phyloP scores from a whole-genome alignment of 1,140 invertebrate genomes.

The Drosophila lacertosa region DNA sequence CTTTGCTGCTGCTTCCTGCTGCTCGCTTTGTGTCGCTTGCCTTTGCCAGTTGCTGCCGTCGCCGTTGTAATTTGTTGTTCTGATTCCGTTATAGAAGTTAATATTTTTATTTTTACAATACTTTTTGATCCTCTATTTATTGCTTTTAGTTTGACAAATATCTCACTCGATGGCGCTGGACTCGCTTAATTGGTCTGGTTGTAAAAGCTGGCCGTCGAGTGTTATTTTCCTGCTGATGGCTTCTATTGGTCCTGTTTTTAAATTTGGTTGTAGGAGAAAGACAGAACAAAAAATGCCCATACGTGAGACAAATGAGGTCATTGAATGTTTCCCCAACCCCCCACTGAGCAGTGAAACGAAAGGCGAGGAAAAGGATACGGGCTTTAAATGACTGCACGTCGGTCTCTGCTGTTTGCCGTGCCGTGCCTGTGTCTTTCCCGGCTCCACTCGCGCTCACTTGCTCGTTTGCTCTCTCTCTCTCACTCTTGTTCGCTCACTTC shows the following conservation, averaged over 20 bases:
- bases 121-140: conserved; percentile 17
- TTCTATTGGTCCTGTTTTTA: conserved; percentile 46
- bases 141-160: conserved; percentile 34
- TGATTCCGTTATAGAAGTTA: conserved; percentile 26
- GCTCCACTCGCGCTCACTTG: conserved; percentile 27
- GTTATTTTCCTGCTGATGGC: conserved; percentile 38
- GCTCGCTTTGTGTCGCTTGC: conserved; percentile 25
- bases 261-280: conserved; percentile 20
- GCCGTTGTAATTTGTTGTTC: conserved; percentile 28
- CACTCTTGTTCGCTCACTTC: conserved; percentile 31
- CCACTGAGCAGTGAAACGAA: conserved; percentile 34
- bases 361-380: conserved; percentile 55
- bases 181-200: conserved; percentile 44
- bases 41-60: conserved; percentile 39
- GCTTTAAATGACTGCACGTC: conserved; percentile 36
- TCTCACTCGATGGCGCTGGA: conserved; percentile 43
- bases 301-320: conserved; percentile 80
- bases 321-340: conserved; percentile 64
- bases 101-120: conserved; percentile 3
- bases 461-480: conserved; percentile 44
- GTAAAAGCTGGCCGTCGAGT: conserved; percentile 44
- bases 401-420: too few relatives aligned
- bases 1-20: conserved; percentile 29
- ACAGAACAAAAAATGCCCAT: conserved; percentile 57
- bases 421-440: conserved; percentile 38